Base-by-base conservation (phyloP, 2,888 invertebrate species). In the Drosophila pegasa region DNA sequence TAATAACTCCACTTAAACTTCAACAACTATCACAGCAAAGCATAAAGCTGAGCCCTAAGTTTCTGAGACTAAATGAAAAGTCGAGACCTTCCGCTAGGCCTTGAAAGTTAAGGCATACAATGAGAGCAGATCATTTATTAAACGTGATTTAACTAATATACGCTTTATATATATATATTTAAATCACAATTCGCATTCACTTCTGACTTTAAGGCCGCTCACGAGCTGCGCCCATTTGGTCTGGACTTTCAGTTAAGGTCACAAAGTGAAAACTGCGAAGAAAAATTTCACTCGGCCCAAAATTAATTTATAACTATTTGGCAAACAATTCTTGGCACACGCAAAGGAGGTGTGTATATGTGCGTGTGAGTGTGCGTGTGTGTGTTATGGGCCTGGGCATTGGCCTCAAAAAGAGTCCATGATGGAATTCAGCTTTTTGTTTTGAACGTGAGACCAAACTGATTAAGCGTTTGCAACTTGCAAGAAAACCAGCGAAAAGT, bases 391-490 rank as follows among this genome's bases (percentile, higher is more conserved):
- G 56, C 56, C 41, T 76, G 80, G 86, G 61, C 80, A 80, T 62
- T 82, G 82, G 82, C 86, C 86, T 66, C 82, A 58, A 56, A 56
- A 57, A 61, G 71, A 50, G 75, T 71, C 67, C 84, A 73, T 80
- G 80, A 71, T 73, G 82, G 74, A 75, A 79, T 80, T 74, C 66
- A 65, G 60, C 65, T 81, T 87, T 85, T 81, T 79, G 71, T 73
- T 69, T 72, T 61, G 87, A 84, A 86, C 88, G 86, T 87, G 89
- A 71, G 88, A 80, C 86, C 71, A 79, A 79, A 88, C 72, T 77
- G 88, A 82, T 79, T 81, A 85, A 54, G 50, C 40, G 78, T 62
- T 73, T 75, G 88, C 87, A 72, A 77, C 64, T 70, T 80, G 63
- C 75, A 78, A 74, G 20, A 20, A 38, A 16, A 35, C 9, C 51